Conservation (phyloP, 2,797 vertebrate genomes). For the Sus cebifrons region DNA sequence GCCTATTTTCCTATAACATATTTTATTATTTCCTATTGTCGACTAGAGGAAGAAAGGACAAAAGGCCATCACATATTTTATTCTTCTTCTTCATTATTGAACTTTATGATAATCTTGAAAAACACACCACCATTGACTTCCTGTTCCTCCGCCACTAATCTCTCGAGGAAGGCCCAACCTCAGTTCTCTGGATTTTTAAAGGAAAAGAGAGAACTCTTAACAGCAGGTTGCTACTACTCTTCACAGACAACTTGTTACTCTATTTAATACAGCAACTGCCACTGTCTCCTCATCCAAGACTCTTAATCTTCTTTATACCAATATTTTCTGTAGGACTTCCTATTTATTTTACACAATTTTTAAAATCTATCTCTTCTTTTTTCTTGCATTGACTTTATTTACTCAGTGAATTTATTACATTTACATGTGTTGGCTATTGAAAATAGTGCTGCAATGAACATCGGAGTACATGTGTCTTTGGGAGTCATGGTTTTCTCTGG, state of each 20-base stretch:
- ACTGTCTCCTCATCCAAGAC: background rate
- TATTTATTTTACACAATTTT: no score
- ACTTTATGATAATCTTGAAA: conserved; percentile 35
- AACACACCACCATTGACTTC: background rate
- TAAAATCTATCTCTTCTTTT: background rate
- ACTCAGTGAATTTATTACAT: no score
- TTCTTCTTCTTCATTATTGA: background rate
- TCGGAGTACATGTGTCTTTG: no score
- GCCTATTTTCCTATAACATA: background rate
- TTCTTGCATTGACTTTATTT: no score
- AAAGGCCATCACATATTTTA: background rate
- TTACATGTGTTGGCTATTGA: no score
- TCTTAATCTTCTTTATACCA: background rate
- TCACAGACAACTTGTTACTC: background rate
- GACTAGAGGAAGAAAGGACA: conserved; percentile 41
- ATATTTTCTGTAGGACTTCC: background rate
- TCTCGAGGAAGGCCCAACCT: background rate
- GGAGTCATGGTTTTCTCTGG: no score
- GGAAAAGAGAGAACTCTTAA: background rate
- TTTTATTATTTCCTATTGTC: background rate
- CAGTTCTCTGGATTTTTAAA: background rate
- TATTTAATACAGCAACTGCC: background rate
- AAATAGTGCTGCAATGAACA: no score
- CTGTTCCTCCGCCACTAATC: background rate
- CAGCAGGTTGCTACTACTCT: background rate